Base-by-base conservation (phyloP, 2,888 invertebrate genomes). In the Poecilobothrus nobilitatus region DNA sequence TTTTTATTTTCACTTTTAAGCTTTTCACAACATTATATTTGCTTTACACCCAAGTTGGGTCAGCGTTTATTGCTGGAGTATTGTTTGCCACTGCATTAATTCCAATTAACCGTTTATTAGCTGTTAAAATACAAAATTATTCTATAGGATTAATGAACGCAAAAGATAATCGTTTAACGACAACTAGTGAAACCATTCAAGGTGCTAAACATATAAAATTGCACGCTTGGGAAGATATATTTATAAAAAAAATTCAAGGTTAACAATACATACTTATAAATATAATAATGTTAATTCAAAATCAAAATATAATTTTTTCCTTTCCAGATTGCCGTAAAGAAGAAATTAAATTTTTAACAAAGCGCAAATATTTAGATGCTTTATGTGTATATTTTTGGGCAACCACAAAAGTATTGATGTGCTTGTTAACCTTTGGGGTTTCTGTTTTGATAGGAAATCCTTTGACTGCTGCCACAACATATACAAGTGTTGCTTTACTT, bases 351-450 rank as follows among this genome's bases (percentile, higher is more conserved):
- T 91, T 90, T 78, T 82, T 97, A 70, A 89, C 89, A 73, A 89
- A 90, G 10, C 86, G 96, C 71, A 98, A 99, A 84, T 98, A 97
- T 82, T 82, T 99, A 73, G 98, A 99, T 83, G 98, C 98, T 0
- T 83, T 96, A 71, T 99, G 98, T 82, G 98, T 99, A 18, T 98
- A 95, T 80, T 91, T 99, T 80, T 99, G 98, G 98, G 98, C 98
- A 0, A 95, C 95, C 0, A 97, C 97, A 9, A 98, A 98, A 0
- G 93, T 97, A 34, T 79, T 95, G 22, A 93, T 95, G 75, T 90
- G 94, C 2, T 87, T 94, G 70, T 83, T 94, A 12, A 95, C 94
- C 0, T 91, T 95, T 76, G 87, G 88, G 18, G 88, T 90, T 9
- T 94, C 92, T 76, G 88, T 89, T 34, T 80, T 91, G n/a, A 78